A percentile compares a stretch with the other conserved stretches of the same genome.
Evolutionary conservation across 1,140 invertebrate genomes (phyloP).

Genomic region (Papilio helenus): DNA sequence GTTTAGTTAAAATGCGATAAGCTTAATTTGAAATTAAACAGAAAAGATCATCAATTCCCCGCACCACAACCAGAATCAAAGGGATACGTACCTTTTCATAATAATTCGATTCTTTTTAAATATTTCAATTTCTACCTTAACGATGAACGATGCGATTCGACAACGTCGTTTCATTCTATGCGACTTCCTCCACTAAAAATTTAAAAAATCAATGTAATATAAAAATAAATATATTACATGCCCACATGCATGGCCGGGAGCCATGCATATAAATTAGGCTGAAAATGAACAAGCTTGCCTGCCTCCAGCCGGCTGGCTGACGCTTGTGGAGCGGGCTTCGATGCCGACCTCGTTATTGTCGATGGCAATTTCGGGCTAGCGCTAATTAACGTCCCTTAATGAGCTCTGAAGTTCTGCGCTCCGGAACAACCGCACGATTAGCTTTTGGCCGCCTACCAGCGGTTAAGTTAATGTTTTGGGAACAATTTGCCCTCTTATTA

Average conservation of each 20-base stretch:
- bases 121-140: background rate
- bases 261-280: background rate
- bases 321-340: background rate
- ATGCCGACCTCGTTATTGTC: background rate
- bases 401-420: background rate
- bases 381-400: slow-evolving; percentile 13
- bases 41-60: background rate
- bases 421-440: background rate
- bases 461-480: background rate
- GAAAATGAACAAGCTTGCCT: background rate
- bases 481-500: background rate
- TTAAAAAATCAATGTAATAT: no score
- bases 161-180: background rate
- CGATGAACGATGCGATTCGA: background rate
- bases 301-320: background rate
- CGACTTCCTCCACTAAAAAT: background rate
- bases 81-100: background rate
- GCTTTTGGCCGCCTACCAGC: slow-evolving; percentile 7
- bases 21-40: background rate
- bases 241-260: background rate
- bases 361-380: background rate
- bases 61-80: background rate
- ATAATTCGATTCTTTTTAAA: no score
- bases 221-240: background rate
- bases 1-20: background rate